Evolutionary conservation across 2,888 invertebrate species (phyloP).

Genomic region (Beris chalybata): DNA sequence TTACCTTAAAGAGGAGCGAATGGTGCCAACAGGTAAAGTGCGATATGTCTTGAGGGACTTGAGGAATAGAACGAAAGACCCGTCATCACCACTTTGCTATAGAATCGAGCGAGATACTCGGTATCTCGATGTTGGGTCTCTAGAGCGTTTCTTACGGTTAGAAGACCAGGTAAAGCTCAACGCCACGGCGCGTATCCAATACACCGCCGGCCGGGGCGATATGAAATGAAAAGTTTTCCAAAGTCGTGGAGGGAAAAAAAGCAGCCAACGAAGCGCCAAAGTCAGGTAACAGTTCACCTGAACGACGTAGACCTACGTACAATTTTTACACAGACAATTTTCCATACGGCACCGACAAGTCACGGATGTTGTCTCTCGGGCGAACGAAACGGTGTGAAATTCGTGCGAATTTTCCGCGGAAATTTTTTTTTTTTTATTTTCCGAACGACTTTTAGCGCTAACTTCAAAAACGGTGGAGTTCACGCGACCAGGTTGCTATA

Average conservation of each 20-base stretch:
- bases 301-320: slow-evolving; percentile 17
- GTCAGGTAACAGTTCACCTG: slow-evolving; percentile 29
- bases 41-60: no score
- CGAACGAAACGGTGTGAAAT: neutral
- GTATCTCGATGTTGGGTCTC: no score
- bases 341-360: slow-evolving; percentile 14
- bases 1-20: no score
- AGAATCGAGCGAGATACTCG: no score
- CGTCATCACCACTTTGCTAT: no score
- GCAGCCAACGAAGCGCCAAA: slow-evolving; percentile 27
- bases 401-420: slow-evolving; percentile 1
- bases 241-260: slow-evolving; percentile 24
- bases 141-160: no score
- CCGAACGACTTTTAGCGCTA: no score
- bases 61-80: no score
- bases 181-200: neutral
- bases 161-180: no score
- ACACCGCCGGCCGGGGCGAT: neutral
- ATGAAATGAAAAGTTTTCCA: slow-evolving; percentile 30
- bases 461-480: no score
- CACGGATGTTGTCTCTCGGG: slow-evolving; percentile 8
- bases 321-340: slow-evolving; percentile 18
- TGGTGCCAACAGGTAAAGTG: no score
- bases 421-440: neutral
- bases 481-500: no score